Conservation (phyloP, 1,140 invertebrate genomes). For the Onthophagus taurus region DNA sequence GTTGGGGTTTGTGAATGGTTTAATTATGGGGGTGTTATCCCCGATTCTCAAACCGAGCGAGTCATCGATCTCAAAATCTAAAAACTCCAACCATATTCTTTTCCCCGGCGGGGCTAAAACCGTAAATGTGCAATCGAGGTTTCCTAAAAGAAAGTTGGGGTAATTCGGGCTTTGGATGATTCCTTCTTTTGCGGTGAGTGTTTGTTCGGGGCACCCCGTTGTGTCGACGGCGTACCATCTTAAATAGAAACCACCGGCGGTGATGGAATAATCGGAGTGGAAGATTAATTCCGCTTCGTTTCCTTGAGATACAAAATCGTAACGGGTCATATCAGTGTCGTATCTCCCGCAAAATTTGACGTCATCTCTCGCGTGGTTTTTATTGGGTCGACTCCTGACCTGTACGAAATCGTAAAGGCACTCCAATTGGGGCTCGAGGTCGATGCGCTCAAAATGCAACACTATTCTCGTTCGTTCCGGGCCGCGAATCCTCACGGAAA, state of each 20-base stretch:
- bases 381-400: conserved; percentile 30
- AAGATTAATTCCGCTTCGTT: conserved; percentile 53
- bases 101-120: conserved; percentile 53
- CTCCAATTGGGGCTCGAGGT: conserved; percentile 61
- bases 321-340: conserved; percentile 44
- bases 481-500: conserved; percentile 49
- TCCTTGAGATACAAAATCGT: conserved; percentile 49
- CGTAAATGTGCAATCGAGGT: conserved; percentile 56
- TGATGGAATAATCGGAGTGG: conserved; percentile 60
- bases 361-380: conserved; percentile 6
- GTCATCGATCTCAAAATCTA: conserved; percentile 37
- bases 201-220: conserved; percentile 52
- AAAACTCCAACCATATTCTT: conserved; percentile 56
- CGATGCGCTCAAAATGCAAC: conserved; percentile 53
- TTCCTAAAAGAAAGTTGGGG: conserved; percentile 53
- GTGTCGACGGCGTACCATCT: conserved; percentile 59
- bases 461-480: conserved; percentile 52
- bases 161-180: conserved; percentile 53
- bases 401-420: conserved; percentile 70
- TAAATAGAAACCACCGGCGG: conserved; percentile 53
- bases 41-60: conserved; percentile 47
- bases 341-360: conserved; percentile 48
- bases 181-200: conserved; percentile 51
- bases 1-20: conserved; percentile 41
- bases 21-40: conserved; percentile 36